A percentile compares a stretch with the other conserved stretches of the same genome.
These are phyloP conservation scores for Drosophila subobscura DNA, from an alignment of 1,140 invertebrate species.

Conservation along the genomic window DNA sequence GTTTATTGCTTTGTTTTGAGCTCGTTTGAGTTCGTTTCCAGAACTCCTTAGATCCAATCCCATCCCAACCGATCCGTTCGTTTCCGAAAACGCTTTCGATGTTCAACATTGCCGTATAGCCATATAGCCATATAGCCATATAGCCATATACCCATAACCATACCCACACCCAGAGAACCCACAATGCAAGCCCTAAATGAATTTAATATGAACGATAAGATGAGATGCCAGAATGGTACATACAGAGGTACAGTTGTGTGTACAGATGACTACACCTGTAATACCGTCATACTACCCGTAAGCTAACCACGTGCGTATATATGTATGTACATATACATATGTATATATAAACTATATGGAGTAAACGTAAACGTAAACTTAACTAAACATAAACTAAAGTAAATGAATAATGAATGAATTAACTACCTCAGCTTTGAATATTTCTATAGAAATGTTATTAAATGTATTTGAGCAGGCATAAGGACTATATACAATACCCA, in stretches of 20 bases:
- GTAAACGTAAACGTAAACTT: slow-evolving; percentile 49
- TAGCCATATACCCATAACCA: no score
- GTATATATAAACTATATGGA: slow-evolving; percentile 55
- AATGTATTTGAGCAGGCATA: slow-evolving; percentile 63
- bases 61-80: not conserved
- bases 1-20: slow-evolving; percentile 7
- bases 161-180: no score
- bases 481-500: slow-evolving; percentile 39
- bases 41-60: not conserved
- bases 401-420: slow-evolving; percentile 65
- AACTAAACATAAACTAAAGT: slow-evolving; percentile 46
- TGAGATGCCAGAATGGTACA: no score
- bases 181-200: no score
- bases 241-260: no score
- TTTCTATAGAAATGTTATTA: slow-evolving; percentile 80
- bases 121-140: no score
- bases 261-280: no score
- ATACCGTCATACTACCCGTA: no score
- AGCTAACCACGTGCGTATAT: slow-evolving; percentile 15
- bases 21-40: not conserved
- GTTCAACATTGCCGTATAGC: no score
- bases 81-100: no score
- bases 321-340: slow-evolving; percentile 40
- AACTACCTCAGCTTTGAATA: slow-evolving; percentile 81
- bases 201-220: no score